Conservation (phyloP, 2,888 invertebrate species). For the Erpobdella octoculata region DNA sequence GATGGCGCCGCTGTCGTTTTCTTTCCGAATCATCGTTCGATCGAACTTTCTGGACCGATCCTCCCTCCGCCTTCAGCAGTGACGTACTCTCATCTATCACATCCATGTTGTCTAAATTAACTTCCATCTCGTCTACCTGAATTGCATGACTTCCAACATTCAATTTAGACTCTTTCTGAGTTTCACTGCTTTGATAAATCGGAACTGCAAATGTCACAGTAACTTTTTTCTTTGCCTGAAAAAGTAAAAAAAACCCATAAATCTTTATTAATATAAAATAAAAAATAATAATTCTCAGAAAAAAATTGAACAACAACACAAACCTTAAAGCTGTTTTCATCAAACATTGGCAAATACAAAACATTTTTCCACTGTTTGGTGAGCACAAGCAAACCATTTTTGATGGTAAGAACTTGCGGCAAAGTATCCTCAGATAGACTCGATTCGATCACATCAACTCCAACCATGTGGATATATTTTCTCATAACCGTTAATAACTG, state of each 20-base stretch:
- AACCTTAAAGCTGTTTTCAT: constrained; percentile 70
- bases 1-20: background rate
- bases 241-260: background rate
- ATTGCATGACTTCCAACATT: background rate
- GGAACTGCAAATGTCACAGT: constrained; percentile 78
- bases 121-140: constrained; percentile 31
- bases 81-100: constrained; percentile 68
- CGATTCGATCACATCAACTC: constrained; percentile 68
- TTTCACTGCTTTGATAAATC: constrained; percentile 39
- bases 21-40: constrained; percentile 2
- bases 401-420: constrained; percentile 66
- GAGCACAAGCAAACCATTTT: constrained; percentile 88
- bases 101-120: constrained; percentile 56
- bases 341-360: constrained; percentile 78
- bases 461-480: constrained; percentile 56
- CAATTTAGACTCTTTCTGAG: constrained; percentile 10
- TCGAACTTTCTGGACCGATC: constrained; percentile 29
- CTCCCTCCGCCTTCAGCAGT: constrained; percentile 59
- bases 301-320: background rate
- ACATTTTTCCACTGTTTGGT: constrained; percentile 95
- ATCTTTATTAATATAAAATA: background rate
- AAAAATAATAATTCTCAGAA: background rate
- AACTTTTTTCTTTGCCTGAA: constrained; percentile 34
- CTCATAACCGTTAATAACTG: constrained; percentile 82
- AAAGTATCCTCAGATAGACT: constrained; percentile 75